Base-by-base conservation (phyloP, 2,113 vertebrate genomes). In the Tautogolabrus adspersus region DNA sequence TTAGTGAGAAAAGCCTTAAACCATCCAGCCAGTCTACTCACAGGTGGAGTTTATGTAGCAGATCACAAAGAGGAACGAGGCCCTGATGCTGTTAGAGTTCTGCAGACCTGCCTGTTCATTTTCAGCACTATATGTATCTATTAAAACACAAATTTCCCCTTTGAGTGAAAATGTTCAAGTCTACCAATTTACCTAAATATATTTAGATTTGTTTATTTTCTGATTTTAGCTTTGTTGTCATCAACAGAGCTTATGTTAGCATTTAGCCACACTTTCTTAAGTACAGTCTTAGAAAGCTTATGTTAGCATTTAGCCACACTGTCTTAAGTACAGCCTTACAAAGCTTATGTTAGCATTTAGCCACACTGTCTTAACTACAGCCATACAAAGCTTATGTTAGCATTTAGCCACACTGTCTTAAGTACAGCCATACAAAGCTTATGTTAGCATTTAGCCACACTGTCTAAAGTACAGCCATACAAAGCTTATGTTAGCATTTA, bases 1-100 rank as follows among this genome's bases (percentile, higher is more conserved):
- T 59, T 23, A 68, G 44, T 10, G 66, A 81, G 60, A 67, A 63
- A 79, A 61, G 18, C 72, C 81, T 63, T 54, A 75, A 65, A 77
- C 75, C 72, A 58, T 74, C 46, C 70, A 63, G 16, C 38, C 42
- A 23, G 52, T 18, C n/a, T 61, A 16, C 66, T 71, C 51, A 44
- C 67, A 84, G 82, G 40, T 76, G 63, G 73, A 37, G 62, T 63
- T 66, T 54, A 69, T 63, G 65, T 23, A 65, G 19, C 8, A 5
- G 6, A 56, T 59, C 65, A 59, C 9, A 38, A 72, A 59, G 49
- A 72, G 64, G 70, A 83, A 76, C 71, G 16, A 60, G 68, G 34
- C 10, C 18, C 37, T 57, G 16, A 23, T 58, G 51, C 11, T 72
- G 52, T 62, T 79, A 12, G 34, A 61, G 58, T 15, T n/a, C 44